Conservation (phyloP, 2,888 invertebrate species). For the Microplitis manilae region DNA sequence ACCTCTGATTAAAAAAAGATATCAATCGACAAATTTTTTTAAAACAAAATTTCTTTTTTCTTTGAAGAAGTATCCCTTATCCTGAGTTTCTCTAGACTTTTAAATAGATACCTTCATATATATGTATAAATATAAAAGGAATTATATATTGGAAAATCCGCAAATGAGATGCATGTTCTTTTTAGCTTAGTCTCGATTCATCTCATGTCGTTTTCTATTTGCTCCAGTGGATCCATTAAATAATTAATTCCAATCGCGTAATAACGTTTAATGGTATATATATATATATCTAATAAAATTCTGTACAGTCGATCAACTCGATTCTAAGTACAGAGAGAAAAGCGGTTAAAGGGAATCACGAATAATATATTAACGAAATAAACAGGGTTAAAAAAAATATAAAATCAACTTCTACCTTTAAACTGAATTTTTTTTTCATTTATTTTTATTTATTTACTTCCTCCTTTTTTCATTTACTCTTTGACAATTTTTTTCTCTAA, state of each 20-base stretch:
- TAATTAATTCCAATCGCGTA: constrained; percentile 51
- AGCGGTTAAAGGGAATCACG: constrained; percentile 7
- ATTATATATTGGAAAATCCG: background rate
- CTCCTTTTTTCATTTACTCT: background rate
- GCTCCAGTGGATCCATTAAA: constrained; percentile 43
- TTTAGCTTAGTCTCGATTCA: background rate
- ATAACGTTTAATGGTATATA: constrained; percentile 35
- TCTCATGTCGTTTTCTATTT: constrained; percentile 34
- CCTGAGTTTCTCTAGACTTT: too few species aligned
- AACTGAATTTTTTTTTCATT: background rate
- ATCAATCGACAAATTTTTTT: too few species aligned
- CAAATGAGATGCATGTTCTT: constrained; percentile 4
- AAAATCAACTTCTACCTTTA: background rate
- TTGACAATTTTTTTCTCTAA: background rate
- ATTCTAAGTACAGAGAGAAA: constrained; percentile 15
- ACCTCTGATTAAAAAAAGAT: too few species aligned
- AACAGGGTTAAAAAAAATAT: constrained; percentile 32
- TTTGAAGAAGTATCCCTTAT: too few species aligned
- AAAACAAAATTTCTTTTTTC: too few species aligned
- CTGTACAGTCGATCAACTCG: constrained; percentile 25
- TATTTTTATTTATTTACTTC: background rate
- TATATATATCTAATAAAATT: constrained; percentile 4
- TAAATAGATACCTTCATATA: too few species aligned
- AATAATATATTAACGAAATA: constrained; percentile 59
- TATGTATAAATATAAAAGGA: background rate